Conservation (phyloP, 2,113 vertebrate genomes). For the Todiramphus chloris region DNA sequence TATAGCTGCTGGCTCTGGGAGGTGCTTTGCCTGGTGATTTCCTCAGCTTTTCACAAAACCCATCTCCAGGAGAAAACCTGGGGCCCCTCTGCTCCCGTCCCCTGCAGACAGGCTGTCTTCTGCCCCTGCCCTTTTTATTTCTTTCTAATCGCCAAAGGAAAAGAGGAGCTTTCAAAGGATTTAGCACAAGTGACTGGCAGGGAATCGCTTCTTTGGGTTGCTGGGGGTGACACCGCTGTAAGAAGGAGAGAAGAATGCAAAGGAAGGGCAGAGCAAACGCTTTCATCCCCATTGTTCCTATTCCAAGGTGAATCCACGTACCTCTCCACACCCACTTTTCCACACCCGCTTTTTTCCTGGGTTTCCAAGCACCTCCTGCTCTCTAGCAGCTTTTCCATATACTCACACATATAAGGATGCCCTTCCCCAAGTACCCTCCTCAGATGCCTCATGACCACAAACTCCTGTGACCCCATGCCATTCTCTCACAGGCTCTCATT, state of each 20-base stretch:
- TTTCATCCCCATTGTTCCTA: background rate
- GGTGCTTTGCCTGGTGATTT: constrained; percentile 22
- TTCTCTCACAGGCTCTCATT: background rate
- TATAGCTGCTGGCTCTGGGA: constrained; percentile 18
- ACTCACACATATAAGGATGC: background rate
- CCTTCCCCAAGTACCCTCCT: background rate
- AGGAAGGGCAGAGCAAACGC: background rate
- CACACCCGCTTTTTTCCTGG: background rate
- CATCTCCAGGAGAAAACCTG: constrained; percentile 1
- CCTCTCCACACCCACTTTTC: background rate
- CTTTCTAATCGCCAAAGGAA: background rate
- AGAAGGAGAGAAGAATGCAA: background rate
- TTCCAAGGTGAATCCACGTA: background rate
- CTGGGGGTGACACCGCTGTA: background rate
- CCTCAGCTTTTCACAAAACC: constrained; percentile 40
- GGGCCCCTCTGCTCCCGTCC: background rate
- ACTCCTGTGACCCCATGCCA: background rate
- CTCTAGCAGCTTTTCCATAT: background rate
- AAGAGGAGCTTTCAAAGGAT: constrained; percentile 36
- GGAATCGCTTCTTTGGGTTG: background rate
- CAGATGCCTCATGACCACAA: background rate
- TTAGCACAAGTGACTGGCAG: constrained; percentile 11
- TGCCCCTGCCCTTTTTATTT: background rate
- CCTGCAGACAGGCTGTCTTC: constrained; percentile 45
- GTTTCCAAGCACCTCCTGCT: background rate